Evolutionary conservation across 2,797 vertebrate species (phyloP).

Genomic region (Mycteria americana): DNA sequence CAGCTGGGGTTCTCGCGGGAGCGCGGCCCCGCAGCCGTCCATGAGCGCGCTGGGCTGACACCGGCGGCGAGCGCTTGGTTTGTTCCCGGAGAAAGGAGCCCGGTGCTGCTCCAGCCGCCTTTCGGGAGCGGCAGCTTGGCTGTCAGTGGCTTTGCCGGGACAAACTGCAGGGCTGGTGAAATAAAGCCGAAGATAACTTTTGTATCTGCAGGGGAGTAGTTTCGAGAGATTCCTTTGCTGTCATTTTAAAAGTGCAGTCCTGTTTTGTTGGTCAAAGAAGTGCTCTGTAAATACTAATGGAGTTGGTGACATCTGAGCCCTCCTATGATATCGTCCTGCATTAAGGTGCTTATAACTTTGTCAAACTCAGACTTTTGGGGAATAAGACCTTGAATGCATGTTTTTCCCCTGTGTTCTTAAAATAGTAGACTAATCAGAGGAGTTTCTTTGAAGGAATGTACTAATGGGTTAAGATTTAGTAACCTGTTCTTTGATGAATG

Average conservation of each 20-base stretch:
- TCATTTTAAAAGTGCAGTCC: fast-evolving
- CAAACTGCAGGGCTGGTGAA: not conserved
- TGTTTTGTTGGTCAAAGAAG: not conserved
- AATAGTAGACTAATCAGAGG: not conserved
- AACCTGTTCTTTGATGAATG: not conserved
- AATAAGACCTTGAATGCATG: not conserved
- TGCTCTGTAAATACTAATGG: not conserved
- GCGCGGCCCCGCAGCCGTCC: not conserved
- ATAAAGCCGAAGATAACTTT: not conserved
- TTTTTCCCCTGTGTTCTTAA: not conserved
- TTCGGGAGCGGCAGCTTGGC: not conserved
- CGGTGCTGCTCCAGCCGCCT: not conserved
- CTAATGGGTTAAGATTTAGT: not conserved
- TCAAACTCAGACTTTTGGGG: not conserved
- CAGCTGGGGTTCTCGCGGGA: not conserved
- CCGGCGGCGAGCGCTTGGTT: not conserved
- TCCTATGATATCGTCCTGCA: fast-evolving
- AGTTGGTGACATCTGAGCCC: not conserved
- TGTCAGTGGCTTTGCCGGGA: not conserved
- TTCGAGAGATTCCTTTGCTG: fast-evolving
- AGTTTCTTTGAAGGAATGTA: not conserved
- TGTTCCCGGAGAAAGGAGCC: not conserved
- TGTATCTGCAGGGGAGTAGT: not conserved
- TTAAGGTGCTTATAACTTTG: not conserved
- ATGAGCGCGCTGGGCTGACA: no score